phyloP scores from a whole-genome alignment of 1,140 invertebrate species.

The Drosophila repleta region DNA sequence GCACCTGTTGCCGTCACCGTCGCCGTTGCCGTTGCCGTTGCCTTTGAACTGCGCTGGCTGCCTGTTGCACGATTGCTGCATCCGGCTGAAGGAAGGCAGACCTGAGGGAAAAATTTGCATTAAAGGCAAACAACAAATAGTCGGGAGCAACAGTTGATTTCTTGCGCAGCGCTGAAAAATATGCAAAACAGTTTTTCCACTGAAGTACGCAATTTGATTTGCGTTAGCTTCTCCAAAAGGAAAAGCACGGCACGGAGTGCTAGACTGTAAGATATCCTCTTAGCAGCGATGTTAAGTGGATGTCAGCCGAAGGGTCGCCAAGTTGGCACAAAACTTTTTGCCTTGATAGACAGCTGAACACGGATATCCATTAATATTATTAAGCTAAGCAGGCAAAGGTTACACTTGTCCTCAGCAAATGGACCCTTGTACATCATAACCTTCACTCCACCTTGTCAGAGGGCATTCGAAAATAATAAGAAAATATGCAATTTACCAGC shows the following conservation, averaged over 20 bases:
- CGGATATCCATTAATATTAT: not conserved
- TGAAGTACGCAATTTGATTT: slow-evolving; percentile 34
- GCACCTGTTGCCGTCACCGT: slow-evolving; percentile 29
- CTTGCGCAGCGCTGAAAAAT: slow-evolving; percentile 5
- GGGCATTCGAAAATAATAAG: not conserved
- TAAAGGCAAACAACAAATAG: not conserved
- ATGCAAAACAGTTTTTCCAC: slow-evolving; percentile 13
- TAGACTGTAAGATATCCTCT: not conserved
- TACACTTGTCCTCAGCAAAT: not conserved
- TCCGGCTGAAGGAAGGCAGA: not conserved
- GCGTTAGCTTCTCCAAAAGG: not conserved
- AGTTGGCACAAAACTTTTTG: not conserved
- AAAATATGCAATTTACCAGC: too few species aligned
- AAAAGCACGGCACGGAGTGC: not conserved
- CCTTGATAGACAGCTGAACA: not conserved
- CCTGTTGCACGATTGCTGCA: slow-evolving; percentile 57
- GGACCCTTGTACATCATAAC: not conserved
- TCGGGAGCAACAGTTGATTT: slow-evolving; percentile 27
- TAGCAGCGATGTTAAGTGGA: too few species aligned
- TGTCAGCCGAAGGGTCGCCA: not conserved
- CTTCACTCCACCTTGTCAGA: not conserved
- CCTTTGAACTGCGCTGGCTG: slow-evolving; percentile 5
- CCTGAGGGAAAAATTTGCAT: slow-evolving; percentile 9
- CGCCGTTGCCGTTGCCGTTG: slow-evolving; percentile 37
- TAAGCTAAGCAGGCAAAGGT: not conserved